Percentiles rank a stretch among this genome's conserved stretches.
These are phyloP conservation scores for Melangyna quadrimaculata DNA, from an alignment of 2,888 invertebrate genomes.

Conservation along the genomic window DNA sequence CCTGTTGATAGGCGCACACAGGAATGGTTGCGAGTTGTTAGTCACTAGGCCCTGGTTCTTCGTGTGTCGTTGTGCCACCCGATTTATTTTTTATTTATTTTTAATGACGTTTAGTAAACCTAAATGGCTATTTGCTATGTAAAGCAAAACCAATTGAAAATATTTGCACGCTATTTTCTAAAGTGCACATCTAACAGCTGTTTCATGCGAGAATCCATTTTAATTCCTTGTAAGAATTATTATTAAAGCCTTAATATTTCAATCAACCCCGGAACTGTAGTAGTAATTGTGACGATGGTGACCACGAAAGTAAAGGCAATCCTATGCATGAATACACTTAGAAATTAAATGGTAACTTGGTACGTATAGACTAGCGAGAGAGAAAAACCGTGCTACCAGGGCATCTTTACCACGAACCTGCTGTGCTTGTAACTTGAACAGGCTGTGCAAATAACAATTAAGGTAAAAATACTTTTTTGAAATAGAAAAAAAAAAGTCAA, in stretches of 20 bases:
- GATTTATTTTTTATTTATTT: no score
- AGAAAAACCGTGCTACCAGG: not conserved
- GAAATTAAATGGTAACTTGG: slow-evolving; percentile 1
- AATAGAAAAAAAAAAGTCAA: no score
- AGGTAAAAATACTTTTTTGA: not conserved
- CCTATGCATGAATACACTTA: slow-evolving; percentile 22
- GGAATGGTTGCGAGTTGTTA: no score
- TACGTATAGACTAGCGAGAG: not conserved
- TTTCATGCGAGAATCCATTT: not conserved
- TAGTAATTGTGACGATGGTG: not conserved
- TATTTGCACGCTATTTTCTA: not conserved
- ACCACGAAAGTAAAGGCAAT: slow-evolving; percentile 14
- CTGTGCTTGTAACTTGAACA: not conserved
- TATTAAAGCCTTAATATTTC: slow-evolving; percentile 7
- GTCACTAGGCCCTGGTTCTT: no score
- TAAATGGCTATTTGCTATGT: not conserved
- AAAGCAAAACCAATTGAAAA: not conserved
- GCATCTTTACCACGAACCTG: slow-evolving; percentile 4
- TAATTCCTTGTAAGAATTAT: not conserved
- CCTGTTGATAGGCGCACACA: no score
- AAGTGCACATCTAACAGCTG: not conserved
- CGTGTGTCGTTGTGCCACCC: no score
- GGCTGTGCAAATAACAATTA: slow-evolving; percentile 36
- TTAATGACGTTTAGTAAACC: no score
- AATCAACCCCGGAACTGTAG: not conserved